Base-by-base conservation (phyloP, 1,140 invertebrate genomes). In the Ips nitidus region DNA sequence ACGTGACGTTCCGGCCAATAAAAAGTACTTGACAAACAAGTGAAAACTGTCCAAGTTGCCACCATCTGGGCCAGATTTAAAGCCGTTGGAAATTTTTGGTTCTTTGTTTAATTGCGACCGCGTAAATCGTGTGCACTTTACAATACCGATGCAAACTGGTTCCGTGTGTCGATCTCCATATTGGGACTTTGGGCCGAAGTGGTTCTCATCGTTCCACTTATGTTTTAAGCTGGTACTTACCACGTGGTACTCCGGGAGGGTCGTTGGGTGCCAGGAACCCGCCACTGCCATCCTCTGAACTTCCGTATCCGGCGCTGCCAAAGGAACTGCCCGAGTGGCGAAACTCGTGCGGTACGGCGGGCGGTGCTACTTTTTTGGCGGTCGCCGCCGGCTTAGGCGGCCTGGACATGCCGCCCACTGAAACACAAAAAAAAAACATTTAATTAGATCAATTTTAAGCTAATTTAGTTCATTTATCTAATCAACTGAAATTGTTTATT, bases 291-390 rank as follows among this genome's bases (percentile, higher is more conserved):
- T 80, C 79, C 66, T 80, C 79, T 0, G 89, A 89, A 73, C 88
- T 90, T n/a, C 89, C 88, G 76, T 91, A 91, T 47, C 90, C 90
- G 38, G 88, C 90, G 38, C 85, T 87, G 66, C 89, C 89, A 79
- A 90, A 91, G 71, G 87, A 89, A 76, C 88, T 89, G 60, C 89
- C 89, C 2, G 89, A 91, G 79, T 91, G 89, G 57, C 89, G 83
- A 82, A 90, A 87, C 79, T 90, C 87, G 73, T 91, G 90, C 0
- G 91, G 91, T 41, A 93, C 91, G 3, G 90, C 89, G 2, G 91
- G 91, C 61, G 91, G 91, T 50, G 91, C 88, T 77, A 93, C 91
- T 83, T 92, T 91, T 82, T 93, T 93, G 66, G 87, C 89, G 77
- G 89, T 90, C 77, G 88, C 87, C 76, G 88, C 86, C 77, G 87